Evolutionary conservation across 2,113 vertebrate genomes (phyloP), one percentile per base, ranked within the genome.

Genomic region (Prunella fulvescens): DNA sequence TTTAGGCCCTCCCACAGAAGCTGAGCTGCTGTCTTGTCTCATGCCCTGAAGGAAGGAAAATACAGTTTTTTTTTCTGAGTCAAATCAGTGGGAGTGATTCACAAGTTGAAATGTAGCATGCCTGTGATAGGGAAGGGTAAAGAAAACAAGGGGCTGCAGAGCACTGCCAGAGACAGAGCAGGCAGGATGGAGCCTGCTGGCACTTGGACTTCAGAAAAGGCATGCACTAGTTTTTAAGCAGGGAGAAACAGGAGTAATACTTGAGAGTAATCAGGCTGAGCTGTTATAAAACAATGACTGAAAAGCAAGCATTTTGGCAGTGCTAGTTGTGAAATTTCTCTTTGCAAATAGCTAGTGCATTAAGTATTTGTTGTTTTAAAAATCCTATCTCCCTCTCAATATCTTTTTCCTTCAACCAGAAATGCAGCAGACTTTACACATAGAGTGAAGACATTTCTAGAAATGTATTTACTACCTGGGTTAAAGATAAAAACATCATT

Each of bases 111-210:
- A 71, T 37, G n/a, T 31, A 62, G 2, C 28, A 11, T 48, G 22
- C 11, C 10, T 45, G 12, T 40, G 25, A 22, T 10, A 54, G 47
- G 17, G 48, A 25, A 65, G 6, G 20, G 7, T 42, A 65, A 53
- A 70, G 33, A 73, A 78, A 73, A 22, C 5, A 37, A 60, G 10
- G 13, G 6, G 5, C 28, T 60, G 12, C 33, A 65, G 45, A 65
- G 11, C 18, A 39, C 15, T 61, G 20, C 19, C 28, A 60, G 64
- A 31, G 25, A 58, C 23, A 50, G 62, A 31, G 26, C 19, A 69
- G 39, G 35, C 0, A 0, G 25, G 9, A 39, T 35, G 33, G n/a
- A 47, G 11, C 7, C 3, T 77, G 23, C 3, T 72, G 35, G 40
- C 28, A 35, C 19, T 33, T 3, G 3, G 37, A 19, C 31, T 71